phyloP scores from a whole-genome alignment of 1,140 invertebrate genomes.

The Musca domestica region DNA sequence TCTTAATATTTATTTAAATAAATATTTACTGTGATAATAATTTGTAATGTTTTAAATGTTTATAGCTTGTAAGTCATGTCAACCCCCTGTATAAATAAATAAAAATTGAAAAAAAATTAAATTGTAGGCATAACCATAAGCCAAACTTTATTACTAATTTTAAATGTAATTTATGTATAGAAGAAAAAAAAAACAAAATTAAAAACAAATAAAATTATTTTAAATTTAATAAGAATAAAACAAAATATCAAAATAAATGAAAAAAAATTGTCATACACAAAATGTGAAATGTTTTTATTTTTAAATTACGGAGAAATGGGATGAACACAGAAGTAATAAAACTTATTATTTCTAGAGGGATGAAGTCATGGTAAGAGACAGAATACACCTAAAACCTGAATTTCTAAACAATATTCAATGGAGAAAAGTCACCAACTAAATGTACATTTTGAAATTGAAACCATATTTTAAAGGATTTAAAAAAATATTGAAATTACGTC shows the following conservation, averaged over 20 bases:
- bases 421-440: no score
- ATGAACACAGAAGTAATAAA: no score
- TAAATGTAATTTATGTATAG: constrained; percentile 20
- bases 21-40: constrained; percentile 23
- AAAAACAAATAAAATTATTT: background rate
- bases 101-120: background rate
- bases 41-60: constrained; percentile 19
- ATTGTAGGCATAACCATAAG: background rate
- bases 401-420: no score
- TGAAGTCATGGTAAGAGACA: no score
- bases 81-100: background rate
- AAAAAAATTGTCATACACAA: constrained; percentile 15
- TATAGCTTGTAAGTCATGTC: background rate
- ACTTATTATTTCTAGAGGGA: no score
- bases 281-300: background rate
- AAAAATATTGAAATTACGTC: no score
- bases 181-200: background rate
- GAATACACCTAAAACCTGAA: no score
- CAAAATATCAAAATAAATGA: constrained; percentile 1
- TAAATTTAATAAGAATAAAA: background rate
- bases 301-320: no score
- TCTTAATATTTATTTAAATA: constrained; percentile 21
- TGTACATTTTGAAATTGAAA: no score
- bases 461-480: no score
- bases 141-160: constrained; percentile 1